Base-by-base conservation (phyloP, 1,140 invertebrate species). In the Cotesia typhae region DNA sequence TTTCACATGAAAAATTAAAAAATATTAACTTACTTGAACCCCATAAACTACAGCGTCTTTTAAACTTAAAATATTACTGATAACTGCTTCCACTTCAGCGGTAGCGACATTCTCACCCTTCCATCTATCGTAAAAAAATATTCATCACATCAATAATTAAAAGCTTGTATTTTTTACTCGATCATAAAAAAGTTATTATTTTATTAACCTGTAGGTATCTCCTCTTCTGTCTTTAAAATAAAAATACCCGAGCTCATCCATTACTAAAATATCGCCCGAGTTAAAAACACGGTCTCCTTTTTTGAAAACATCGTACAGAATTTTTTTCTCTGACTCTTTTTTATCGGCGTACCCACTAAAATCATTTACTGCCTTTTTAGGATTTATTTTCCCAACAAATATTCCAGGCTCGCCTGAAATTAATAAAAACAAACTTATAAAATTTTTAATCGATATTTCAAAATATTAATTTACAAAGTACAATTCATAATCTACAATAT, bases 61-160 rank as follows among this genome's bases (percentile, higher is more conserved):
- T 4, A 94, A 79, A 47, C 91, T 90, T 55, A 95, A 87, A 37
- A 95, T 87, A 75, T 94, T 94, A 76, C 93, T 96, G 53, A 99
- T 92, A 1, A 96, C 91, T 36, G 92, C 94, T 88, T 99, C 98
- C 0, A 99, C 96, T 88, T 99, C 97, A n/a, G 92, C 91, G 4
- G 98, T 99, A 0, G 96, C 95, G 0, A 99, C 96, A 83, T 99
- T 99, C 86, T 99, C 98, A 37, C 97, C 97, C 72, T 94, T 91
- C 93, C 93, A 95, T 76, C 97, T 93, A 83, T 35, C 12, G 20
- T 53, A 67, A 57, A 14, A 41, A 14, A 14, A 36, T 9, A 67
- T 14, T 67, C 9, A n/a, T 53, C 53, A 67, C 38, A 66, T 61
- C 4, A 47, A 47, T 47, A 7, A 47, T 47, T 47, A 47, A 47